Evolutionary conservation across 2,797 vertebrate genomes (phyloP).

Genomic region (Pachyuromys duprasi): DNA sequence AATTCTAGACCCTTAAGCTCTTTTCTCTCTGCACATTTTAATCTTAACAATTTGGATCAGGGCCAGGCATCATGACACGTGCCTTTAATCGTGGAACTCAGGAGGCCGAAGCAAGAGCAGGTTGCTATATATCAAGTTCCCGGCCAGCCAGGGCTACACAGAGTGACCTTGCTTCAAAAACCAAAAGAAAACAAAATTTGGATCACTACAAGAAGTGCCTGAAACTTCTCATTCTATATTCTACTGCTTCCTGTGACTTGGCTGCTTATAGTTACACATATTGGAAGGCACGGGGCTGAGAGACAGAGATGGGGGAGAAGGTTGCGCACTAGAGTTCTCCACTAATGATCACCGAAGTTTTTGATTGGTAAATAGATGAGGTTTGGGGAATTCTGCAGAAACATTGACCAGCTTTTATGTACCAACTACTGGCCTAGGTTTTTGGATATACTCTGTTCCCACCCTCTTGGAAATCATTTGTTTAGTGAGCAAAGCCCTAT

Average conservation of each 20-base stretch:
- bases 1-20: neutral
- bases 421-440: neutral
- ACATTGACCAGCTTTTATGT: neutral
- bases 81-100: neutral
- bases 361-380: neutral
- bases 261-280: neutral
- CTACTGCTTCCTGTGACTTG: neutral
- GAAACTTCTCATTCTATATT: neutral
- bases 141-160: neutral
- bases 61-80: neutral
- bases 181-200: neutral
- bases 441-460: neutral
- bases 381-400: neutral
- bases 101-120: neutral
- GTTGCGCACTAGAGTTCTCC: neutral
- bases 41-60: slow-evolving; percentile 23
- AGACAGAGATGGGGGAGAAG: neutral
- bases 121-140: neutral
- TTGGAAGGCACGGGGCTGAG: neutral
- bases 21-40: neutral
- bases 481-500: neutral
- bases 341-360: neutral
- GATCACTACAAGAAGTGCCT: neutral
- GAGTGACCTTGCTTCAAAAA: neutral
- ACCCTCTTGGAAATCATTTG: neutral